Conservation (phyloP, 2,888 invertebrate genomes). For the Agrypnus murinus region DNA sequence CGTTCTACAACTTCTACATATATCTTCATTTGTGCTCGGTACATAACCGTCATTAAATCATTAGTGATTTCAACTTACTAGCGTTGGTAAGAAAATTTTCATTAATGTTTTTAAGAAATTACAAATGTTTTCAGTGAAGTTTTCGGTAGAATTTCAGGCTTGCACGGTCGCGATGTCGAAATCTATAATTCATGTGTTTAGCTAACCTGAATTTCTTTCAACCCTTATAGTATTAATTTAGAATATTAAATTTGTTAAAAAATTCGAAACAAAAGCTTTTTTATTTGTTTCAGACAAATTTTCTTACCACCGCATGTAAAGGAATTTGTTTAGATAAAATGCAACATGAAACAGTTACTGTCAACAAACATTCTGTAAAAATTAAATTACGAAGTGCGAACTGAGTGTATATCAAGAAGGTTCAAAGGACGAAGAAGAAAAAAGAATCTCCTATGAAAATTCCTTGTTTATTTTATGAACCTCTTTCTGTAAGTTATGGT, state of each 20-base stretch:
- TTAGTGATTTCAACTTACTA: constrained; percentile 29
- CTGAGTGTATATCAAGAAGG: constrained; percentile 1
- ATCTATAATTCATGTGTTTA: constrained; percentile 29
- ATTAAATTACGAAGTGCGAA: not conserved
- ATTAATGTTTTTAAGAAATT: not conserved
- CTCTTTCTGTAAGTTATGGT: too few species aligned
- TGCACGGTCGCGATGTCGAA: constrained; percentile 15
- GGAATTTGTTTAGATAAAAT: too few species aligned
- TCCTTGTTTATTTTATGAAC: too few species aligned
- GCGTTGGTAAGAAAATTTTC: constrained; percentile 48
- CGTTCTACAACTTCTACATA: constrained; percentile 59
- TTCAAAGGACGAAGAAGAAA: too few species aligned
- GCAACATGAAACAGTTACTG: too few species aligned
- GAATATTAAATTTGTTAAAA: too few species aligned
- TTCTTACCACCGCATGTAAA: not conserved
- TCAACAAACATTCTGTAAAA: too few species aligned
- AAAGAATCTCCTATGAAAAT: too few species aligned
- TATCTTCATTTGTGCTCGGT: constrained; percentile 53
- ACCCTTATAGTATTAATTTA: not conserved
- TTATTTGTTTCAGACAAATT: too few species aligned
- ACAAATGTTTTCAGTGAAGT: constrained; percentile 4
- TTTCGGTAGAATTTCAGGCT: not conserved
- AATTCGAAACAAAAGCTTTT: not conserved
- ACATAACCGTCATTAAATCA: constrained; percentile 2
- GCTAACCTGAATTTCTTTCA: not conserved